Base-by-base conservation (phyloP, 2,113 vertebrate genomes). In the Pollimyrus isidori region DNA sequence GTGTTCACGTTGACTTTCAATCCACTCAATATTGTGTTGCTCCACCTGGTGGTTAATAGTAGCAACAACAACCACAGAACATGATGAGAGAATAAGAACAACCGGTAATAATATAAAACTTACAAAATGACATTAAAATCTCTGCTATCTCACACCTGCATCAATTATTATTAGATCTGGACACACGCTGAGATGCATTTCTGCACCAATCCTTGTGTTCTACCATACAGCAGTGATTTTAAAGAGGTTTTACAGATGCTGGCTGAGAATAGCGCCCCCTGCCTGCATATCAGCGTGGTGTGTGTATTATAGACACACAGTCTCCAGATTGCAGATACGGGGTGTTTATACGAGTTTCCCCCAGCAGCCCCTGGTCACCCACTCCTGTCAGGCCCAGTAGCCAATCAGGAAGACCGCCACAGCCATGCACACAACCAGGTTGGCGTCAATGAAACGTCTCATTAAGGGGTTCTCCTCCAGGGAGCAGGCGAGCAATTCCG, bases 371-470 rank as follows among this genome's bases (percentile, higher is more conserved):
- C 50, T 58, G 76, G 35, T 19, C 17, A 6, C 23, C 49, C 50
- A 23, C 49, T 53, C 50, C 45, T 0, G 0, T 95, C 95, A 98
- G 0, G 95, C 97, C n/a, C 99, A 99, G 95, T 97, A 99, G 0
- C 96, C 97, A 93, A 97, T 96, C 88, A 99, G 95, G 19, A 99
- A 99, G 88, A 96, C 1, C 0, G 95, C 94, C 0, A 96, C 95
- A 0, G 95, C 94, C 0, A 97, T 13, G 2, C 97, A 97, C 1
- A 99, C 0, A 0, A 99, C 89, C 89, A 99, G 93, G 93, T 97
- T 99, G 93, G 93, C 0, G 23, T 99, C 97, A 17, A 99, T 93
- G 9, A 98, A 0, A 19, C 91, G 92, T 10, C 91, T 96, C 80
- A 96, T 92, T 23, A 82, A 6, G 0, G 96, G 95, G 0, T 94